Base-by-base conservation (phyloP, 2,797 vertebrate species). In the Gephyroberyx darwinii region DNA sequence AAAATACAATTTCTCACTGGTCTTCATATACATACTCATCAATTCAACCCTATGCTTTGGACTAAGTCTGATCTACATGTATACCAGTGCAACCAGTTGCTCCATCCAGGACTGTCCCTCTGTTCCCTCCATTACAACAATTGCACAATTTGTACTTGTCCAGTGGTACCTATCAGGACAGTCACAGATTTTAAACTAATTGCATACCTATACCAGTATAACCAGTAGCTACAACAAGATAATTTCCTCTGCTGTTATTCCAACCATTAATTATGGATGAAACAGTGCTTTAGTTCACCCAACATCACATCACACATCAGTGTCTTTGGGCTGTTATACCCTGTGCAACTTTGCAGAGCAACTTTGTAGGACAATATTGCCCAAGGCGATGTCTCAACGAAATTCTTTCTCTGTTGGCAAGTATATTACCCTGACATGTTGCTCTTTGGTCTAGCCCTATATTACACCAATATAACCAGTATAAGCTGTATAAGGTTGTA, bases 201-300 rank as follows among this genome's bases (percentile, higher is more conserved):
- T 43, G 8, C 9, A 19, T 17, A 50, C 6, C 19, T n/a, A 53
- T 13, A 22, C 19, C 26, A 31, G 30, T 33, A 13, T 33, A 55
- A 33, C 26, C 14, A 14, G 16, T 33, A 31, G 16, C 53, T 31
- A 54, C 52, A 30, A 30, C 13, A 31, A 8, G 30, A 55, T 9
- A 30, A 55, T 55, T 55, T 55, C 26, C 22, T 54, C 52, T 54
- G 12, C 52, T 54, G 20, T 54, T 54, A 54, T 26, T 54, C 5
- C 14, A 5, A 31, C 14, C 17, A n/a, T n/a, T 17, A n/a, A 4
- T 10, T 13, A 41, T 54, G 26, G 10, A 30, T 7, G 12, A 54
- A 54, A 31, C 22, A 47, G 5, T 16, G 26, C 30, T 20, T 52
- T 30, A 7, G 5, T 17, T 54, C 22, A 26, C 53, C 26, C 26